A percentile compares a stretch with the other conserved stretches of the same genome.
phyloP scores from a whole-genome alignment of 2,888 invertebrate species.

The Noctua janthe region DNA sequence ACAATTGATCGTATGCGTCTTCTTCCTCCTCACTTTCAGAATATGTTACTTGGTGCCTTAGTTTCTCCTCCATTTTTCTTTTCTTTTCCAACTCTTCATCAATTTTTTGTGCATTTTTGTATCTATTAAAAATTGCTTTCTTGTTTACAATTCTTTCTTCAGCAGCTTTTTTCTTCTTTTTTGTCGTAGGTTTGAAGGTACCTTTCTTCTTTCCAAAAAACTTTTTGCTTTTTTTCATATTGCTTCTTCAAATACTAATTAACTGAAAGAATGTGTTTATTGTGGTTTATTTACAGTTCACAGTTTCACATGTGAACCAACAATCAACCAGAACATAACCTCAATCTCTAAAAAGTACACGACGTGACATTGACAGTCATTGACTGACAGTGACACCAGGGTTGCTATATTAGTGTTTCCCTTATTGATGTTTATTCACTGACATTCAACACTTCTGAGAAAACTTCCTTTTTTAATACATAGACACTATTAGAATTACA shows the following conservation, averaged over 20 bases:
- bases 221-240: constrained; percentile 81
- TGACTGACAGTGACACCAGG: background rate
- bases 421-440: no score
- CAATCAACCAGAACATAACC: constrained; percentile 15
- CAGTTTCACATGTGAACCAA: background rate
- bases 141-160: constrained; percentile 81
- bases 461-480: no score
- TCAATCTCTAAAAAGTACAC: background rate
- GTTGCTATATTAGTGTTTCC: background rate
- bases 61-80: constrained; percentile 79
- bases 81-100: constrained; percentile 87
- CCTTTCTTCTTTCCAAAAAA: constrained; percentile 76
- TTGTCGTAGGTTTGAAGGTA: constrained; percentile 71
- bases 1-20: constrained; percentile 87
- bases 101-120: constrained; percentile 86
- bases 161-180: constrained; percentile 75
- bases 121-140: constrained; percentile 87
- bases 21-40: constrained; percentile 89
- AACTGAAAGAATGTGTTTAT: constrained; percentile 4
- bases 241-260: constrained; percentile 23
- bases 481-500: no score
- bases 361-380: background rate
- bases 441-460: no score
- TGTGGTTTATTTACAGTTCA: background rate
- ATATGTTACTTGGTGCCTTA: constrained; percentile 80